Base-by-base conservation (phyloP, 2,888 invertebrate species). In the Thecocarcelia acutangulata region DNA sequence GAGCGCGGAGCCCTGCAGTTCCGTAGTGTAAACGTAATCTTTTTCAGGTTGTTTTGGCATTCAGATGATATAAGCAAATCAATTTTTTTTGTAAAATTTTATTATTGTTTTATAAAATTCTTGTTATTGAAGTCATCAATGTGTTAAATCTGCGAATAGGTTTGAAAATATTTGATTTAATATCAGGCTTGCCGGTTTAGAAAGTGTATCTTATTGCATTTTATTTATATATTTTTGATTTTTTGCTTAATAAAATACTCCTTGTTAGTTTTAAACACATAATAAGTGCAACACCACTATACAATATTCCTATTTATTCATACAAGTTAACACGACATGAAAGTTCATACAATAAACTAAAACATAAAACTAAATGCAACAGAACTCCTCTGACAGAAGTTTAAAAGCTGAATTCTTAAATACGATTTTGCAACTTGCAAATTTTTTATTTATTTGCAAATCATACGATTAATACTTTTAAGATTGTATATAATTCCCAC, bases 231-330 rank as follows among this genome's bases (percentile, higher is more conserved):
- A 9, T 15, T 44, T 13, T 37, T 68, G 9, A 2, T 0, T 50
- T 21, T 54, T 54, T 33, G 6, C 17, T 21, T 33, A 48, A 44
- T 44, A 58, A 37, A 52, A 75, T 56, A 66, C 46, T 52, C 52
- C 52, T 64, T 33, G 69, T 48, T 72, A 48, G 77, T 64, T 77
- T 76, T 63, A 56, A 72, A 66, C 56, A 70, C 73, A 70, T 50
- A 56, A 63, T 59, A 68, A 75, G 15, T 33, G 46, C 54, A 61
- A 54, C 63, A 48, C 54, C 46, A 63, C 56, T 50, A 50, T 28
- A 54, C n/a, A 52, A 48, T 21, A 63, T 63, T 76, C 44, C 61
- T 68, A 72, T 76, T 68, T 61, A 74, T 59, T n/a, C 50, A 17
- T 28, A 28, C 72, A 48, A 69, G 40, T 15, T 46, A 63, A 63